These are phyloP conservation scores for Lagopus muta DNA, from an alignment of 2,113 vertebrate species.

Conservation along the genomic window DNA sequence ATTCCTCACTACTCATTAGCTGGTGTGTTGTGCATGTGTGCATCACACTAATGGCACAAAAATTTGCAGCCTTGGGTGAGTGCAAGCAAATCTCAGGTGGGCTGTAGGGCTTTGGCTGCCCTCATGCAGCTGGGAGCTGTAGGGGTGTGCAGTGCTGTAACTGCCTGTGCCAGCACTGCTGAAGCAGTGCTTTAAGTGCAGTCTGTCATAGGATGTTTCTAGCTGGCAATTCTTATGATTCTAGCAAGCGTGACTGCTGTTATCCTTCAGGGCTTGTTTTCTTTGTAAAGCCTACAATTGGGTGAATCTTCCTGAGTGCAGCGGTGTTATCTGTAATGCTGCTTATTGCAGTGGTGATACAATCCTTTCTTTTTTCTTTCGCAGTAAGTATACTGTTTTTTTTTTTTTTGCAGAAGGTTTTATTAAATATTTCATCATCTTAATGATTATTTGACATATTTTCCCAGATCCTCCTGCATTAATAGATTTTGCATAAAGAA, in stretches of 20 bases:
- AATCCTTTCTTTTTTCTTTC: background rate
- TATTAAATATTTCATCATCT: background rate
- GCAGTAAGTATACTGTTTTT: background rate
- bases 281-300: background rate
- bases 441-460: background rate
- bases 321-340: background rate
- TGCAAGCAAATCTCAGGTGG: background rate
- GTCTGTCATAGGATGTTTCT: background rate
- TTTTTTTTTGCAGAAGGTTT: background rate
- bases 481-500: background rate
- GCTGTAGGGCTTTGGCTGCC: background rate
- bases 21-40: background rate
- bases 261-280: background rate
- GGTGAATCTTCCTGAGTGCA: background rate
- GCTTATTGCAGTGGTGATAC: background rate
- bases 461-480: background rate
- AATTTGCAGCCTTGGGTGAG: background rate
- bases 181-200: constrained; percentile 30
- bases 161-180: background rate
- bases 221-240: background rate
- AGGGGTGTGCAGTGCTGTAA: background rate
- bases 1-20: background rate
- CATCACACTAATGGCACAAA: background rate
- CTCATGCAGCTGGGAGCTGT: background rate
- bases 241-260: background rate